These are phyloP conservation scores for Rhyacophila evoluta DNA, from an alignment of 2,888 invertebrate species.

Conservation along the genomic window DNA sequence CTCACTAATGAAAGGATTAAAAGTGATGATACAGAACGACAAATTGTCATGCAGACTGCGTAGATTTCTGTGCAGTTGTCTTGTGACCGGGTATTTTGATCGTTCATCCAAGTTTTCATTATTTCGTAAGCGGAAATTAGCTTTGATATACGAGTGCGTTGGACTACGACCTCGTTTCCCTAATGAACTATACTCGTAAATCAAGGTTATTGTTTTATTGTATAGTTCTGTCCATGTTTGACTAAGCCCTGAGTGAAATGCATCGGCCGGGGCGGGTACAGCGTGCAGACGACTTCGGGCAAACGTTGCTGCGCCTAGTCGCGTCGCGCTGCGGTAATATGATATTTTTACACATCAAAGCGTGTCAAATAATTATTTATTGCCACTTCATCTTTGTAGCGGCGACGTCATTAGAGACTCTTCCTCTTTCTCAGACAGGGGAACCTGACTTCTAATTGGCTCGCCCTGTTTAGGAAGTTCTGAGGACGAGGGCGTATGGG, in stretches of 20 bases:
- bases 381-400: constrained; percentile 49
- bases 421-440: constrained; percentile 30
- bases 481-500: neutral
- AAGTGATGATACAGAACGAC: too few species aligned
- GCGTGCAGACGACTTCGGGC: neutral
- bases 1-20: too few species aligned
- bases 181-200: too few species aligned
- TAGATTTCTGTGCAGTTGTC: too few species aligned
- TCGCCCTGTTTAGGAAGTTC: constrained; percentile 15
- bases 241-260: neutral
- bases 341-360: constrained; percentile 55
- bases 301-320: constrained; percentile 31
- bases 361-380: constrained; percentile 55
- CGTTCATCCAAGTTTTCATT: too few species aligned
- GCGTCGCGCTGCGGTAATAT: constrained; percentile 38
- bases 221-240: neutral
- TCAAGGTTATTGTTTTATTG: too few species aligned
- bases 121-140: too few species aligned
- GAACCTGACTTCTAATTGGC: constrained; percentile 44
- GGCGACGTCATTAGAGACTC: constrained; percentile 46
- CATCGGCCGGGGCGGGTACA: neutral
- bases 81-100: too few species aligned
- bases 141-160: too few species aligned
- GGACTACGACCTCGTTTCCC: too few species aligned
- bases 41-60: too few species aligned